Conservation (phyloP, 2,797 vertebrate species). For the Mus spretus region DNA sequence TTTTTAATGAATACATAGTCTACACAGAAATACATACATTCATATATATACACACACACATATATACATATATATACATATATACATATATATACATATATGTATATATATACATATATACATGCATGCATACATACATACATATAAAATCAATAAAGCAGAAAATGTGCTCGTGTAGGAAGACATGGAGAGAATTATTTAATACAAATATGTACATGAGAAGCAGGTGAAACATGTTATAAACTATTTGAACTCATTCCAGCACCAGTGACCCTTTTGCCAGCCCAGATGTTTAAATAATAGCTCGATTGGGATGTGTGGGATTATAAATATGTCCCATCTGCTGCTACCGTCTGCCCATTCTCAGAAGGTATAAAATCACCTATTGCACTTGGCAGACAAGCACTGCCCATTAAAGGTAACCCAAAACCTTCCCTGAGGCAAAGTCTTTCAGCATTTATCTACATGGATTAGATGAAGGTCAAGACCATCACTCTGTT, state of each 20-base stretch:
- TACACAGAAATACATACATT: too few species aligned
- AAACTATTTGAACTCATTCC: constrained; percentile 69
- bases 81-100: neutral
- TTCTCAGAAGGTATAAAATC: constrained; percentile 28
- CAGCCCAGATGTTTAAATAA: constrained; percentile 77
- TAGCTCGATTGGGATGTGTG: constrained; percentile 41
- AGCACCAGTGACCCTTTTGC: constrained; percentile 74
- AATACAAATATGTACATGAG: neutral
- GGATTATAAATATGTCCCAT: constrained; percentile 80
- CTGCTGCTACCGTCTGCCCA: constrained; percentile 63
- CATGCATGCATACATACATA: too few species aligned
- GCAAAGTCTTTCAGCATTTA: neutral
- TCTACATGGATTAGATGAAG: constrained; percentile 58
- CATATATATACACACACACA: too few species aligned
- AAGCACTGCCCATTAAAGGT: constrained; percentile 36
- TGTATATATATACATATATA: neutral
- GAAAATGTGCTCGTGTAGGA: neutral
- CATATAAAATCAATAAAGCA: neutral
- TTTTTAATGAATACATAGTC: neutral
- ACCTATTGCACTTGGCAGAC: neutral
- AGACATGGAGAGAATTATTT: neutral
- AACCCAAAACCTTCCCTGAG: neutral
- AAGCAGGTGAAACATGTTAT: constrained; percentile 9
- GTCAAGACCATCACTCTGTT: constrained; percentile 56
- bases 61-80: too few species aligned